Conservation (phyloP, 2,888 invertebrate genomes). For the Ormyrus nitidulus region DNA sequence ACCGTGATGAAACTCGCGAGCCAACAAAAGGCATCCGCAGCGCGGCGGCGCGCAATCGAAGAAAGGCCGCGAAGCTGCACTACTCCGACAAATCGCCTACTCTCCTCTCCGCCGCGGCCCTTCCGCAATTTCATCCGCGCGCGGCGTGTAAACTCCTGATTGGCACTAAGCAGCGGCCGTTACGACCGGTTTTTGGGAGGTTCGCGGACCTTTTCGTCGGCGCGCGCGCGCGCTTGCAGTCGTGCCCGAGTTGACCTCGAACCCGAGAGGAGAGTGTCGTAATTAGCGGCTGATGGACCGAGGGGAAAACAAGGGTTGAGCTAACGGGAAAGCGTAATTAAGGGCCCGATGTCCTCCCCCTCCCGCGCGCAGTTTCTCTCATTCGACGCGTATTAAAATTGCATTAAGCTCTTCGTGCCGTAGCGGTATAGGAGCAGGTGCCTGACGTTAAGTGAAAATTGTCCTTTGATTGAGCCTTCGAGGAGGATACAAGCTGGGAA, state of each 20-base stretch:
- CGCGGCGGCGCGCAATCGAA: background rate
- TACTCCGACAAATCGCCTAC: no score
- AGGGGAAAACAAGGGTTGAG: constrained; percentile 12
- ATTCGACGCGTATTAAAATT: constrained; percentile 47
- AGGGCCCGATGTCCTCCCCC: constrained; percentile 29
- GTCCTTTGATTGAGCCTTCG: constrained; percentile 21
- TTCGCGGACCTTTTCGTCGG: background rate
- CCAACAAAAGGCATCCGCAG: no score
- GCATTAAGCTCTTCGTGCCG: constrained; percentile 45
- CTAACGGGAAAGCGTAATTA: constrained; percentile 54
- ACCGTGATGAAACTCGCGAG: no score
- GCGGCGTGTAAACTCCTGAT: constrained; percentile 27
- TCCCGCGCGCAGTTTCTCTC: constrained; percentile 12
- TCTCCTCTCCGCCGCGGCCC: no score
- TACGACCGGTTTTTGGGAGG: background rate
- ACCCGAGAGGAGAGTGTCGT: background rate
- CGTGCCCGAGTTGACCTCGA: background rate
- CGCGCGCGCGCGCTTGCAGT: background rate
- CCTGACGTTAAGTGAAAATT: constrained; percentile 31
- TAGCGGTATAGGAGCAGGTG: constrained; percentile 43
- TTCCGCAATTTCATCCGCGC: background rate
- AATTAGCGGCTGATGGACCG: constrained; percentile 42
- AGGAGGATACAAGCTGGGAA: background rate
- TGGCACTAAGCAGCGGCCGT: constrained; percentile 26
- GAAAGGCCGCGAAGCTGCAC: no score